Percentiles rank a stretch among this genome's conserved stretches.
phyloP scores from a whole-genome alignment of 2,888 invertebrate species.

The Cheilosia pagana region DNA sequence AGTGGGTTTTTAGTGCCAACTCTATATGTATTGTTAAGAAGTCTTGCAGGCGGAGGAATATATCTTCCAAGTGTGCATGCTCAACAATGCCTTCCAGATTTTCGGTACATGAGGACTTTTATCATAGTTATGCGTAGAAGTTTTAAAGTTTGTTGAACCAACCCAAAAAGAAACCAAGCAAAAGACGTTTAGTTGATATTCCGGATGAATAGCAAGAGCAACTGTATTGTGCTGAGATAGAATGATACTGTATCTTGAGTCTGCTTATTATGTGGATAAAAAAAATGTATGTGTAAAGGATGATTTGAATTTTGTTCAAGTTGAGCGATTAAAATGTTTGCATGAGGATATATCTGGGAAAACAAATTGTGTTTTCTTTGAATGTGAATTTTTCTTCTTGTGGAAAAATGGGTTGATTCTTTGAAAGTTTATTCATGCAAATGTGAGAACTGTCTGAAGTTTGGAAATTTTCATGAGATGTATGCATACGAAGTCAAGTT shows the following conservation, averaged over 20 bases:
- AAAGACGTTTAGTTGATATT: neutral
- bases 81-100: conserved; percentile 42
- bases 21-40: too few species aligned
- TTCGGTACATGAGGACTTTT: conserved; percentile 31
- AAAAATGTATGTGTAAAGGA: neutral
- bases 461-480: neutral
- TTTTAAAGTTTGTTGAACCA: conserved; percentile 42
- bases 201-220: neutral
- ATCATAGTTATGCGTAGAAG: conserved; percentile 43
- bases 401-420: neutral
- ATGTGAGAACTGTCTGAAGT: conserved; percentile 26
- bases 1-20: conserved; percentile 22
- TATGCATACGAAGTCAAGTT: neutral
- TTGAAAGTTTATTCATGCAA: conserved; percentile 31
- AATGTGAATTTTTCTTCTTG: neutral
- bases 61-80: conserved; percentile 38
- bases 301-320: conserved; percentile 54
- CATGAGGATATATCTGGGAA: conserved; percentile 27
- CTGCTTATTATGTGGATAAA: conserved; percentile 1
- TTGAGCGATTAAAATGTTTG: conserved; percentile 62
- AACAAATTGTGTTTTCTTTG: conserved; percentile 15
- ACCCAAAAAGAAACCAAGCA: neutral
- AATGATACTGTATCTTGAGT: conserved; percentile 2
- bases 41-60: too few species aligned
- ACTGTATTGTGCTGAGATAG: conserved; percentile 23